These are phyloP conservation scores for Synanceia verrucosa DNA, from an alignment of 2,797 vertebrate species.

Conservation along the genomic window DNA sequence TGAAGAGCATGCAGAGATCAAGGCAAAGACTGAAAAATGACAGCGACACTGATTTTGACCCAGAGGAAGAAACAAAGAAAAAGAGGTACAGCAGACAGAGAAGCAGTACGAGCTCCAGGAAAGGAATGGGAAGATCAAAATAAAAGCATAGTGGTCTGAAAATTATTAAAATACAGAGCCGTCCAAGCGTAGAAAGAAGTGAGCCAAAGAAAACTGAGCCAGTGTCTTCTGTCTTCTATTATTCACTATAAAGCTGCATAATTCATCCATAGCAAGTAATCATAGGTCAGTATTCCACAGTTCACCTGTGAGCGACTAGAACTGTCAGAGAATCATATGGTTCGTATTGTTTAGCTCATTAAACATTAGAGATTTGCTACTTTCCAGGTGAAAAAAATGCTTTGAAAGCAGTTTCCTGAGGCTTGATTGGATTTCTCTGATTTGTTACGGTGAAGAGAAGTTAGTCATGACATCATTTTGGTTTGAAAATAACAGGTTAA, in stretches of 20 bases:
- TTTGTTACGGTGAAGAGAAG: background rate
- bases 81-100: slow-evolving; percentile 6
- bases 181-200: background rate
- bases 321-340: background rate
- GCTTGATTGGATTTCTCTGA: background rate
- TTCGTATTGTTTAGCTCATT: background rate
- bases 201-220: background rate
- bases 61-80: slow-evolving; percentile 18
- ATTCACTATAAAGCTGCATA: background rate
- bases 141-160: slow-evolving; percentile 4
- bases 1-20: slow-evolving; percentile 6
- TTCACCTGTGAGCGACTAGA: no score
- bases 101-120: background rate
- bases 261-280: no score
- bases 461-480: no score
- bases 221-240: background rate
- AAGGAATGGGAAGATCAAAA: slow-evolving; percentile 8
- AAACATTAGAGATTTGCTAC: background rate
- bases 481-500: background rate
- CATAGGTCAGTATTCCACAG: no score
- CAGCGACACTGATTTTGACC: slow-evolving; percentile 43
- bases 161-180: background rate
- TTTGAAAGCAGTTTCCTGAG: background rate
- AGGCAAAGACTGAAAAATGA: slow-evolving; percentile 8
- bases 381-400: no score